Evolutionary conservation across 2,797 vertebrate genomes (phyloP).

Genomic region (Platyrinchus mystaceus): DNA sequence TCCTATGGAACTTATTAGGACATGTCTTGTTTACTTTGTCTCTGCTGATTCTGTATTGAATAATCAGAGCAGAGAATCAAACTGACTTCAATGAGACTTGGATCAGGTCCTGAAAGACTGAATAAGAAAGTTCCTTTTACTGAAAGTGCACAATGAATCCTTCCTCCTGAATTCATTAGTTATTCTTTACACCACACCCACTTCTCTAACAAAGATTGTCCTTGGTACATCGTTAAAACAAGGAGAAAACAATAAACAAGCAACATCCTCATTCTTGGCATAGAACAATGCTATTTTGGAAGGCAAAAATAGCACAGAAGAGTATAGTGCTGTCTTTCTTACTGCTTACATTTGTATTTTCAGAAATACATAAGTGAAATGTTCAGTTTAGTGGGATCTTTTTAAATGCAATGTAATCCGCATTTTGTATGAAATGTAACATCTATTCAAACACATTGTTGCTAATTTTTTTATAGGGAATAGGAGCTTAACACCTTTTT

Average conservation of each 20-base stretch:
- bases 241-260: slow-evolving; percentile 7
- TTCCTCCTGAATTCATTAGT: neutral
- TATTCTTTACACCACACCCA: neutral
- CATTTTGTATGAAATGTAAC: neutral
- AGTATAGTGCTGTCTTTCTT: neutral
- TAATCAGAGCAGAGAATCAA: slow-evolving; percentile 32
- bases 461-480: neutral
- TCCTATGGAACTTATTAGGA: slow-evolving; percentile 15
- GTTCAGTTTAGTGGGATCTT: neutral
- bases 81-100: slow-evolving; percentile 20
- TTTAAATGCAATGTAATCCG: neutral
- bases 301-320: slow-evolving; percentile 4
- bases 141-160: slow-evolving; percentile 2
- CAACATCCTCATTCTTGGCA: neutral
- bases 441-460: neutral
- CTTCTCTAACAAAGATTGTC: slow-evolving; percentile 3
- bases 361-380: neutral
- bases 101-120: slow-evolving; percentile 8
- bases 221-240: neutral
- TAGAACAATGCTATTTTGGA: neutral
- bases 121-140: slow-evolving; percentile 40
- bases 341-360: neutral
- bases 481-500: neutral
- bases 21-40: slow-evolving; percentile 24
- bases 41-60: slow-evolving; percentile 24